A percentile compares a stretch with the other conserved stretches of the same genome.
Conservation (phyloP, 2,888 invertebrate species). For the Melieria omissa region DNA sequence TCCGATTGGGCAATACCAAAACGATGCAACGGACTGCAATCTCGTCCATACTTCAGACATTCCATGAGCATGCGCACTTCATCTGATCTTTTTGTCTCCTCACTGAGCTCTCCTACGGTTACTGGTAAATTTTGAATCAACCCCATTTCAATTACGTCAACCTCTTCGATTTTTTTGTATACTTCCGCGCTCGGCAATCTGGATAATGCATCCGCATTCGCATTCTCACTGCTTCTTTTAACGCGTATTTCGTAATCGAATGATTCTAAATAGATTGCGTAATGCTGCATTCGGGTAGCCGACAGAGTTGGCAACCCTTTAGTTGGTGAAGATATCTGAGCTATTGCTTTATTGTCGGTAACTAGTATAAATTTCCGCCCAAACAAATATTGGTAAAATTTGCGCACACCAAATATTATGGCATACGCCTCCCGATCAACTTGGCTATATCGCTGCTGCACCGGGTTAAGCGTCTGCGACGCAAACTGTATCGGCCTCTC, state of each 20-base stretch:
- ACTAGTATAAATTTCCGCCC: constrained; percentile 51
- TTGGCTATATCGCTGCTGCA: constrained; percentile 43
- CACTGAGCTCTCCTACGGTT: constrained; percentile 25
- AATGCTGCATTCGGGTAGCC: constrained; percentile 43
- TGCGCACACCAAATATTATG: constrained; percentile 57
- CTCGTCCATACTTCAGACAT: constrained; percentile 18
- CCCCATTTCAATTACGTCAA: constrained; percentile 27
- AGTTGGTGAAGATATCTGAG: constrained; percentile 11
- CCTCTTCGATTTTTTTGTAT: constrained; percentile 17
- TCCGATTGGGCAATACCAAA: constrained; percentile 25
- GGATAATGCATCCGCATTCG: constrained; percentile 33
- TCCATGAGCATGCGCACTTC: constrained; percentile 12
- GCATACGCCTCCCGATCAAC: constrained; percentile 52
- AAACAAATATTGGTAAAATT: constrained; percentile 62
- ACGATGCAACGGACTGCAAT: constrained; percentile 15
- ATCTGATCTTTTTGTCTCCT: constrained; percentile 12
- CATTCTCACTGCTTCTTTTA: constrained; percentile 28
- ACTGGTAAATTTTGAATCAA: constrained; percentile 35
- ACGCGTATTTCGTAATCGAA: constrained; percentile 29
- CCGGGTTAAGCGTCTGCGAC: constrained; percentile 49
- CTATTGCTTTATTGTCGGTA: constrained; percentile 49
- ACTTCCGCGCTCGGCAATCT: constrained; percentile 15
- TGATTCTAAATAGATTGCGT: constrained; percentile 36
- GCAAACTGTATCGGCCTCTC: constrained; percentile 59
- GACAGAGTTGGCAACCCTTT: constrained; percentile 8